phyloP scores from a whole-genome alignment of 2,888 invertebrate species.

The Neoascia interrupta region DNA sequence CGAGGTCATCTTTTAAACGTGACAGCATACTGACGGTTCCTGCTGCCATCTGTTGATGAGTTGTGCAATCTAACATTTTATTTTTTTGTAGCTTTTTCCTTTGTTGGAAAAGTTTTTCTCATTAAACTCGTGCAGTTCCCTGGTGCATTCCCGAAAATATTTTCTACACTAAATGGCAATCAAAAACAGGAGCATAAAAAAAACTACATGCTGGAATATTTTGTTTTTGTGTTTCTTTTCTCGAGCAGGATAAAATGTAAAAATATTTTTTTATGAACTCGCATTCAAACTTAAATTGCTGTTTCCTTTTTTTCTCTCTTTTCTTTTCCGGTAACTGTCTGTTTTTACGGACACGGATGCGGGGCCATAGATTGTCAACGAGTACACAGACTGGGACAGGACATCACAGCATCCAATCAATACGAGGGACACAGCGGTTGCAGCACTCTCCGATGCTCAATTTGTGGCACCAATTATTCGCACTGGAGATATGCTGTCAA shows the following conservation, averaged over 20 bases:
- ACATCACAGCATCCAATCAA: slow-evolving; percentile 94
- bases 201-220: slow-evolving; percentile 3
- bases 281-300: slow-evolving; percentile 31
- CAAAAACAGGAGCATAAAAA: slow-evolving; percentile 9
- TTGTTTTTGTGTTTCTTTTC: neutral
- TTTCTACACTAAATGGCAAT: slow-evolving; percentile 3
- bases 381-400: slow-evolving; percentile 98
- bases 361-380: slow-evolving; percentile 84
- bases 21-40: too few species aligned
- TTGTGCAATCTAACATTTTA: neutral
- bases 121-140: slow-evolving; percentile 6
- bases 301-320: slow-evolving; percentile 10
- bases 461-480: slow-evolving; percentile 95
- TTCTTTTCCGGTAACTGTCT: slow-evolving; percentile 3
- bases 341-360: slow-evolving; percentile 33
- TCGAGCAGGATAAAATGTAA: slow-evolving; percentile 10
- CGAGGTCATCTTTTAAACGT: too few species aligned
- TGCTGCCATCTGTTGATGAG: slow-evolving; percentile 9
- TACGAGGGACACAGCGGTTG: slow-evolving; percentile 92
- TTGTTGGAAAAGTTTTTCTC: slow-evolving; percentile 13
- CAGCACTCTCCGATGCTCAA: slow-evolving; percentile 95
- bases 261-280: slow-evolving; percentile 41
- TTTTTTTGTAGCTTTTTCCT: neutral
- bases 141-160: slow-evolving; percentile 14
- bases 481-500: slow-evolving; percentile 89